Percentiles rank a stretch among this genome's conserved stretches.
phyloP scores from a whole-genome alignment of 2,888 invertebrate species.

The Aplocera efformata region DNA sequence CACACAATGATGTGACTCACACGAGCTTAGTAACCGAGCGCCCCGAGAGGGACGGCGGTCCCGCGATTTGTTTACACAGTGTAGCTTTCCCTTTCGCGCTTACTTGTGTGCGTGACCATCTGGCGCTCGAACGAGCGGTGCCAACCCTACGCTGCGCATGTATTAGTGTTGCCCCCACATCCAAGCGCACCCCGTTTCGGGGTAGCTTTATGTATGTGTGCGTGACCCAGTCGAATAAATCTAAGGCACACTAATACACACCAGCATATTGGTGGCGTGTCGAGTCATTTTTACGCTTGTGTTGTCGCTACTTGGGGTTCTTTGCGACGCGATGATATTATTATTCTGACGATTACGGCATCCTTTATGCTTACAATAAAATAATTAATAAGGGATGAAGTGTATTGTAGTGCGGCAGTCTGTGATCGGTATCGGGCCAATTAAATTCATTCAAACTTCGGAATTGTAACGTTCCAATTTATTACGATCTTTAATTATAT shows the following conservation, averaged over 20 bases:
- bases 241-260: conserved; percentile 66
- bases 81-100: conserved; percentile 75
- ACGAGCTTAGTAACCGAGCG: conserved; percentile 66
- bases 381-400: conserved; percentile 81
- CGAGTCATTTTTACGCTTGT: conserved; percentile 79
- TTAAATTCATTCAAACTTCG: conserved; percentile 64
- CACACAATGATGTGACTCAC: conserved; percentile 72
- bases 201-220: conserved; percentile 62
- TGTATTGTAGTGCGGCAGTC: conserved; percentile 69
- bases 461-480: conserved; percentile 63
- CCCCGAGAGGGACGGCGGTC: conserved; percentile 68
- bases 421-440: conserved; percentile 71
- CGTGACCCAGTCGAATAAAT: conserved; percentile 80
- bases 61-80: conserved; percentile 78
- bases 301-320: conserved; percentile 77
- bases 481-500: conserved; percentile 54
- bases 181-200: conserved; percentile 62
- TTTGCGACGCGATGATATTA: conserved; percentile 77
- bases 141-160: conserved; percentile 51
- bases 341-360: conserved; percentile 79
- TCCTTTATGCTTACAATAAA: conserved; percentile 80
- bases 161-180: conserved; percentile 65
- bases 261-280: conserved; percentile 76
- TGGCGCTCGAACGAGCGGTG: conserved; percentile 62
- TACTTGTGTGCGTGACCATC: conserved; percentile 71